These are phyloP conservation scores for Agonopterix arenella DNA, from an alignment of 2,888 invertebrate genomes.

Conservation along the genomic window DNA sequence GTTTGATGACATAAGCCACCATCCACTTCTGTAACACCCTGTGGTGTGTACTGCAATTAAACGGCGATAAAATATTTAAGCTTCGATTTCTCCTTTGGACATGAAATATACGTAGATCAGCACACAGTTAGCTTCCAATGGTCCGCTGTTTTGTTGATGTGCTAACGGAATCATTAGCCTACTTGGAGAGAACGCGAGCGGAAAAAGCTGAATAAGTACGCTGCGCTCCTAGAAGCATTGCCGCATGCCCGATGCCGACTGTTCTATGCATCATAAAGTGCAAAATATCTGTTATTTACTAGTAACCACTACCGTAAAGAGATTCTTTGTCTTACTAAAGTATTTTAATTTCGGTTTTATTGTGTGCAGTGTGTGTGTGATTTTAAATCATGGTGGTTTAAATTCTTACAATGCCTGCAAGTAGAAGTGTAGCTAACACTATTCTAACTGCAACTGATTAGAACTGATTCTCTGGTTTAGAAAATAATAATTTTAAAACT, in stretches of 20 bases:
- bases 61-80: conserved; percentile 14
- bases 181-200: conserved; percentile 57
- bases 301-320: conserved; percentile 6
- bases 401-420: too few relatives aligned
- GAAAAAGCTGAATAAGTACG: conserved; percentile 63
- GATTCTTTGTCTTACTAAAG: neutral
- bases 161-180: conserved; percentile 73
- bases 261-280: conserved; percentile 25
- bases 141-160: conserved; percentile 63
- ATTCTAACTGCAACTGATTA: too few relatives aligned
- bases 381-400: too few relatives aligned
- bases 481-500: too few relatives aligned
- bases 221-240: conserved; percentile 28
- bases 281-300: conserved; percentile 25
- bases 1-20: too few relatives aligned
- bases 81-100: conserved; percentile 20
- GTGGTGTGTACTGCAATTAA: conserved; percentile 1
- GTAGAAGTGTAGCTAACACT: too few relatives aligned
- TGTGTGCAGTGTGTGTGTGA: too few relatives aligned
- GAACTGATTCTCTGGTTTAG: too few relatives aligned
- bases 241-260: conserved; percentile 22
- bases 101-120: conserved; percentile 22
- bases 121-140: conserved; percentile 58
- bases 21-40: too few relatives aligned
- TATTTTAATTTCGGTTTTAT: too few relatives aligned